Percentiles rank a stretch among this genome's conserved stretches.
These are phyloP conservation scores for Limanda limanda DNA, from an alignment of 2,113 vertebrate species.

Conservation along the genomic window DNA sequence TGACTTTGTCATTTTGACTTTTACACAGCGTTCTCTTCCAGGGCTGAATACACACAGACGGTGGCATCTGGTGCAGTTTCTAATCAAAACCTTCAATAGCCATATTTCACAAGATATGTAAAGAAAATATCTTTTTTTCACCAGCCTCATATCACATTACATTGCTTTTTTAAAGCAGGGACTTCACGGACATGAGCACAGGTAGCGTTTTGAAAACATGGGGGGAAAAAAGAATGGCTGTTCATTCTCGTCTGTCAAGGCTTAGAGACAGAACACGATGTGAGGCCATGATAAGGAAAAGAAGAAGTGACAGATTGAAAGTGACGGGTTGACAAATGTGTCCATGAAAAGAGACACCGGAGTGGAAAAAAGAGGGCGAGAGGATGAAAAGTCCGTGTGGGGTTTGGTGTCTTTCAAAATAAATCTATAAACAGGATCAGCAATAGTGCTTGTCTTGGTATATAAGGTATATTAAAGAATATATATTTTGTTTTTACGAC, in stretches of 20 bases:
- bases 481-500: not conserved
- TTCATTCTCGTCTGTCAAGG: conserved; percentile 77
- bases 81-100: not conserved
- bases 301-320: conserved; percentile 79
- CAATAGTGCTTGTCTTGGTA: not conserved
- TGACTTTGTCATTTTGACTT: conserved; percentile 67
- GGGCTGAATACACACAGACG: not conserved
- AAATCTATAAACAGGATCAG: conserved; percentile 4
- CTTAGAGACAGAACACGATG: conserved; percentile 65
- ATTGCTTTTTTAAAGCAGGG: not conserved
- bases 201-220: conserved; percentile 18
- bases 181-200: not conserved
- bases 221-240: conserved; percentile 16
- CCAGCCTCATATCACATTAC: not conserved
- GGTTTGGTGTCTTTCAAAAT: conserved; percentile 41
- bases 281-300: conserved; percentile 67
- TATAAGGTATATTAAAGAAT: not conserved
- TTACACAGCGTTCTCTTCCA: conserved; percentile 3
- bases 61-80: not conserved
- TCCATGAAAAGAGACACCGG: conserved; percentile 77
- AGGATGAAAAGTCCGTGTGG: conserved; percentile 54
- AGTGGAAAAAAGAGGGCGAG: conserved; percentile 49
- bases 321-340: conserved; percentile 84
- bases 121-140: not conserved
- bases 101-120: not conserved